phyloP scores from a whole-genome alignment of 2,888 invertebrate species.

The Busseola fusca region DNA sequence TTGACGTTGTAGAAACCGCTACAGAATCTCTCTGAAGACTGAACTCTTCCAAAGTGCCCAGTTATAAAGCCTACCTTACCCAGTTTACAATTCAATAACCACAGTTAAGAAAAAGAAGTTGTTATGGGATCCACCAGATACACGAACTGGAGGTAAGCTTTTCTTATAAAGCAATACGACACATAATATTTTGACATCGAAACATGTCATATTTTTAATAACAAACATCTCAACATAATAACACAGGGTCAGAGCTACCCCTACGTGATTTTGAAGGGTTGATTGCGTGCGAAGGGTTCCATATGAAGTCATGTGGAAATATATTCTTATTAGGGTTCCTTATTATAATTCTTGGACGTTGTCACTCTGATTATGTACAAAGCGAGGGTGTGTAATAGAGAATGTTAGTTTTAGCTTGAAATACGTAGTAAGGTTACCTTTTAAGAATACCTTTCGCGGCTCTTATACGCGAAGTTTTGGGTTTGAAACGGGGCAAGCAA shows the following conservation, averaged over 20 bases:
- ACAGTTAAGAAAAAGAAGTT: background rate
- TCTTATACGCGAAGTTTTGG: no score
- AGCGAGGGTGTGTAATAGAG: background rate
- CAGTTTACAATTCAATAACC: background rate
- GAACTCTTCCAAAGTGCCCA: no score
- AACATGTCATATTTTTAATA: constrained; percentile 38
- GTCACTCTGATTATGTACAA: background rate
- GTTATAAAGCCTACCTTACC: no score
- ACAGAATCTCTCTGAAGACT: no score
- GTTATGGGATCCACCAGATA: background rate
- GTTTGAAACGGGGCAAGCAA: no score
- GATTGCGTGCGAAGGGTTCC: constrained; percentile 53
- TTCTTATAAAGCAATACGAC: background rate
- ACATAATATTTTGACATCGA: constrained; percentile 1
- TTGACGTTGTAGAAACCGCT: no score
- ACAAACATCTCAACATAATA: constrained; percentile 39
- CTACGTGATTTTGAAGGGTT: constrained; percentile 50
- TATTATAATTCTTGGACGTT: constrained; percentile 31
- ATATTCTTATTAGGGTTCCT: constrained; percentile 54
- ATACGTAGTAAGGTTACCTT: background rate
- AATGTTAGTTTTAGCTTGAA: background rate
- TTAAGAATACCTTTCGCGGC: background rate
- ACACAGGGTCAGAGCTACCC: constrained; percentile 35
- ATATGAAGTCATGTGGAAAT: constrained; percentile 52
- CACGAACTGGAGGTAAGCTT: background rate